These are phyloP conservation scores for Leucoraja erinaceus DNA, from an alignment of 2,113 vertebrate species.

Conservation along the genomic window DNA sequence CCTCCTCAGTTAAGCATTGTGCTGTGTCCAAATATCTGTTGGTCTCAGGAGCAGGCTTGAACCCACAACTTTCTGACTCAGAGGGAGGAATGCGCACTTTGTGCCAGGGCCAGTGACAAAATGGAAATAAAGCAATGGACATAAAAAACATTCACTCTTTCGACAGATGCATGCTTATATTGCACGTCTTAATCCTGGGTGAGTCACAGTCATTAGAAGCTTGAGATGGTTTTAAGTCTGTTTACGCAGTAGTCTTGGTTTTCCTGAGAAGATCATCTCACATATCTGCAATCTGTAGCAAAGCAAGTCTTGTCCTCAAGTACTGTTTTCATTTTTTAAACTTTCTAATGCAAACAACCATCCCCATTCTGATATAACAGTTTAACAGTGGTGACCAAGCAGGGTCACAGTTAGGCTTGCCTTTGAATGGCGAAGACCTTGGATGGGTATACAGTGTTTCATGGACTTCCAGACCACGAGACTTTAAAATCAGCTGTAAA, in stretches of 20 bases:
- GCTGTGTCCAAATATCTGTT: no score
- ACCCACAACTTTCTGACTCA: not conserved
- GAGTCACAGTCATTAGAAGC: not conserved
- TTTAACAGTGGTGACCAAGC: not conserved
- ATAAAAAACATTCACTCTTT: not conserved
- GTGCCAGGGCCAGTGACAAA: no score
- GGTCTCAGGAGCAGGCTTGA: not conserved
- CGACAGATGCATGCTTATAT: no score
- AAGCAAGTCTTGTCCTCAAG: not conserved
- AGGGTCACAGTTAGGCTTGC: not conserved
- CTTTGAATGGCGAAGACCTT: not conserved
- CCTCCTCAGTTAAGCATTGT: not conserved
- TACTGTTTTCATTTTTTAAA: not conserved
- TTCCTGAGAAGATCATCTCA: not conserved
- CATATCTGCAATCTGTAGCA: not conserved
- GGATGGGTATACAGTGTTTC: not conserved
- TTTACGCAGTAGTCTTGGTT: not conserved
- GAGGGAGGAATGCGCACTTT: no score
- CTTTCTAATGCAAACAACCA: constrained; percentile 12
- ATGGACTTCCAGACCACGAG: not conserved
- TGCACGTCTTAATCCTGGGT: no score
- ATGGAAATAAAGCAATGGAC: no score
- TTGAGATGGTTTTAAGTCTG: not conserved
- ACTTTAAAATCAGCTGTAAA: constrained; percentile 13
- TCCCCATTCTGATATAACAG: not conserved